These are phyloP conservation scores for Nematopogon swammerdamellus DNA, from an alignment of 2,888 invertebrate species.

Conservation along the genomic window DNA sequence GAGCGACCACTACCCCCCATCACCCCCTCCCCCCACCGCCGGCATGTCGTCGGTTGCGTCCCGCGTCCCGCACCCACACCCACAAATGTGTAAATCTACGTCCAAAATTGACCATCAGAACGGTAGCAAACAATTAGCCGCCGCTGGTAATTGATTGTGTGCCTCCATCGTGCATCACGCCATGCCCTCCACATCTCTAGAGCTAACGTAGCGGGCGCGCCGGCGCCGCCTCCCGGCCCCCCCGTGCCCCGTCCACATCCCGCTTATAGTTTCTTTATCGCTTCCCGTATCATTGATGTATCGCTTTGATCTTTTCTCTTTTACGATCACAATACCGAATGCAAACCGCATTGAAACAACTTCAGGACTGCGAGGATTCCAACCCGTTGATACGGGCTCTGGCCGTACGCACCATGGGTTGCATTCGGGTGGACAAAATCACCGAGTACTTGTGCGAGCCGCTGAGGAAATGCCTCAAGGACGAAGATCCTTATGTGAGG, in stretches of 20 bases:
- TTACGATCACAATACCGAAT: slow-evolving; percentile 21
- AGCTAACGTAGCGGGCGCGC: background rate
- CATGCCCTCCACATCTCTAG: background rate
- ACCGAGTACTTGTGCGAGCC: slow-evolving; percentile 99
- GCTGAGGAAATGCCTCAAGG: slow-evolving; percentile 88
- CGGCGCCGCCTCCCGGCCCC: slow-evolving; percentile 13
- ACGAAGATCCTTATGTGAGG: slow-evolving; percentile 95
- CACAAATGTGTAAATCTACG: background rate
- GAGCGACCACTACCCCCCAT: no score
- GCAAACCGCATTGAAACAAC: slow-evolving; percentile 20
- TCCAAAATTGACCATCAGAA: background rate
- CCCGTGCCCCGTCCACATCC: no score
- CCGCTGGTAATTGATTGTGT: background rate
- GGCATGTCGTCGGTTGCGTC: no score
- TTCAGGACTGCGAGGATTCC: slow-evolving; percentile 97
- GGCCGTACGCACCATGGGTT: slow-evolving; percentile 99
- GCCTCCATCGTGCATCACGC: background rate
- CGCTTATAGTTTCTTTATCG: slow-evolving; percentile 30
- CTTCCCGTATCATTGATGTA: slow-evolving; percentile 34
- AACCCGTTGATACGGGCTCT: slow-evolving; percentile 98
- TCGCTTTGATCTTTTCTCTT: slow-evolving; percentile 29
- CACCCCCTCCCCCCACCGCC: no score
- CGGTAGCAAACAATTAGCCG: background rate
- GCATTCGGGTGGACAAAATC: slow-evolving; percentile 99
- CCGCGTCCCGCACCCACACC: no score